A percentile compares a stretch with the other conserved stretches of the same genome.
These are phyloP conservation scores for Pseudomyrmex flavicornis DNA, from an alignment of 1,140 invertebrate genomes.

Conservation along the genomic window DNA sequence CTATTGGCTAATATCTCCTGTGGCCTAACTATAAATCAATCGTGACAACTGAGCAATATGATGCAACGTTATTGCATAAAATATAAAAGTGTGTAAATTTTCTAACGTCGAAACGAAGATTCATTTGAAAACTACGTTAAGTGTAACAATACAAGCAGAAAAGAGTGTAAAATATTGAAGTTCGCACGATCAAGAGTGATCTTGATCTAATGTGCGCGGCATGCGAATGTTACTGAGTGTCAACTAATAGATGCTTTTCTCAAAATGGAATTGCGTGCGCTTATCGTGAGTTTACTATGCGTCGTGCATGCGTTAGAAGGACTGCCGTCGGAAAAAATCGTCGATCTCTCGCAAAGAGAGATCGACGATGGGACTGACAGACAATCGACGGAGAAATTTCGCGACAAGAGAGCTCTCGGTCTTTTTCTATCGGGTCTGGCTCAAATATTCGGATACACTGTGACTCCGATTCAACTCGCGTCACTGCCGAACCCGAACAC, in stretches of 20 bases:
- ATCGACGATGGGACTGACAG: constrained; percentile 11
- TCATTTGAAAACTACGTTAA: background rate
- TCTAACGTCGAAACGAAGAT: background rate
- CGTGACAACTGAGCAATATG: background rate
- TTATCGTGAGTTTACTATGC: constrained; percentile 47
- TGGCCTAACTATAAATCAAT: background rate
- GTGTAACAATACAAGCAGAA: background rate
- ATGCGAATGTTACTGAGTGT: constrained; percentile 6
- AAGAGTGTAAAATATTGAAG: background rate
- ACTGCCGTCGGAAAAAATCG: background rate
- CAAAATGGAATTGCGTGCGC: constrained; percentile 7
- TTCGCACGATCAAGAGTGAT: background rate
- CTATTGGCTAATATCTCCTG: background rate
- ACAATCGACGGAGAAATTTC: constrained; percentile 55
- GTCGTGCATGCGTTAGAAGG: background rate
- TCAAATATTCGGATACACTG: constrained; percentile 80
- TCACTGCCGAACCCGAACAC: constrained; percentile 75
- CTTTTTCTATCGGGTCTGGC: constrained; percentile 80
- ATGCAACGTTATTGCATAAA: background rate
- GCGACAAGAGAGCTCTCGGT: constrained; percentile 82
- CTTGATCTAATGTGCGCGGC: background rate
- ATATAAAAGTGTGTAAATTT: constrained; percentile 24
- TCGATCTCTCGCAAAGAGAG: background rate
- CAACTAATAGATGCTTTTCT: constrained; percentile 2
- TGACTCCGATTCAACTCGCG: constrained; percentile 77